Conservation (phyloP, 2,113 vertebrate genomes). For the Proterorhinus semilunaris region DNA sequence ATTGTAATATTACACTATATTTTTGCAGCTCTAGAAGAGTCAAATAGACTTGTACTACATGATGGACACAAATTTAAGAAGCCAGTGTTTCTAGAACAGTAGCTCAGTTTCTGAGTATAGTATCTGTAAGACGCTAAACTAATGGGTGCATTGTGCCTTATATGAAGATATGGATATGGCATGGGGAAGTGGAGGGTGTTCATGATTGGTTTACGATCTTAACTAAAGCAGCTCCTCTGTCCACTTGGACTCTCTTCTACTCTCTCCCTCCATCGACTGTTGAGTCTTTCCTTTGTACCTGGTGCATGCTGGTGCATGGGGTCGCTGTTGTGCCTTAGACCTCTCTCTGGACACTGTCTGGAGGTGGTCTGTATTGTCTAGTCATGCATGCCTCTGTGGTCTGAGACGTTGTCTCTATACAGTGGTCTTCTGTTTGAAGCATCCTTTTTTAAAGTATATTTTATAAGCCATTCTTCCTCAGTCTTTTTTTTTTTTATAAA, state of each 20-base stretch:
- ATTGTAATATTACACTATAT: neutral
- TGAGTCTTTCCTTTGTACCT: constrained; percentile 46
- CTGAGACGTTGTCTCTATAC: constrained; percentile 40
- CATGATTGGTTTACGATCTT: neutral
- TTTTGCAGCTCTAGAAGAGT: neutral
- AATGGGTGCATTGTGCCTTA: neutral
- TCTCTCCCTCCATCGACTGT: constrained; percentile 58
- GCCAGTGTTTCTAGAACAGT: neutral
- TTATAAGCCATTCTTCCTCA: constrained; percentile 28
- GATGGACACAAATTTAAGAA: neutral
- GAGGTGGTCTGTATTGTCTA: constrained; percentile 57
- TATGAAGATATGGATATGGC: constrained; percentile 6
- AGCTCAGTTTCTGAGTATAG: no score
- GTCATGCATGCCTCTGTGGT: constrained; percentile 70
- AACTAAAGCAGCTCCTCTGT: constrained; percentile 5
- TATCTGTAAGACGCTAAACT: no score
- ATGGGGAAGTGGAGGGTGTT: constrained; percentile 5
- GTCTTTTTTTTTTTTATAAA: constrained; percentile 38
- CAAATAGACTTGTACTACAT: neutral
- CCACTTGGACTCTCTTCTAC: constrained; percentile 35
- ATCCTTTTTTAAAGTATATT: constrained; percentile 28
- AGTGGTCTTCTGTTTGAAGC: constrained; percentile 38
- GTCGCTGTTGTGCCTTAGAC: constrained; percentile 40
- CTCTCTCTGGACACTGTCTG: constrained; percentile 56
- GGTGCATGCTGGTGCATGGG: constrained; percentile 79